These are phyloP conservation scores for Atrichornis clamosus DNA, from an alignment of 2,113 vertebrate species.

Conservation along the genomic window DNA sequence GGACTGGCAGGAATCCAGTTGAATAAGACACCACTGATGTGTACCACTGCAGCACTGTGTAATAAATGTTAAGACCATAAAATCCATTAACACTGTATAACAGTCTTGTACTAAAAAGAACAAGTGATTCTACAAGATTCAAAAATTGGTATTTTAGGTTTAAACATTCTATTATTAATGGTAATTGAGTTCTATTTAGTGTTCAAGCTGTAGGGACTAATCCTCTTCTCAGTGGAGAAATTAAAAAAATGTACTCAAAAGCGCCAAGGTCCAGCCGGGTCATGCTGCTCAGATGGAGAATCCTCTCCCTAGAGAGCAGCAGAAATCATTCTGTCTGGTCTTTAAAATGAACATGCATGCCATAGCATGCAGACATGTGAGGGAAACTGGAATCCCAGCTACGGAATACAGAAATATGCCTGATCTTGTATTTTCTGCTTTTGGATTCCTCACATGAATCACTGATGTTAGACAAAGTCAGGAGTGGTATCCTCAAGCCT, in stretches of 20 bases:
- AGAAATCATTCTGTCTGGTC: neutral
- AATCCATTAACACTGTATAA: neutral
- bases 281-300: slow-evolving; percentile 28
- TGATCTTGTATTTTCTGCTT: neutral
- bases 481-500: neutral
- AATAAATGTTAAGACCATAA: slow-evolving; percentile 8
- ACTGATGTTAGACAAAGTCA: neutral
- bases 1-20: slow-evolving; percentile 25
- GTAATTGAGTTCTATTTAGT: neutral
- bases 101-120: neutral
- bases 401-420: neutral
- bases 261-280: neutral
- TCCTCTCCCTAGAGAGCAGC: neutral
- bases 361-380: neutral
- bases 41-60: neutral
- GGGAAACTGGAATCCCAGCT: neutral
- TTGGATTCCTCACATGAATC: neutral
- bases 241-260: neutral
- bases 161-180: neutral
- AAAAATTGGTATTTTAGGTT: neutral
- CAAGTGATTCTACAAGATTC: neutral
- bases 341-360: neutral
- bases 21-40: slow-evolving; percentile 9
- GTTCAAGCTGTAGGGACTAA: neutral
- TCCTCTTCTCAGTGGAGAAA: neutral